Conservation (phyloP, 2,888 invertebrate genomes). For the Hypena proboscidalis region DNA sequence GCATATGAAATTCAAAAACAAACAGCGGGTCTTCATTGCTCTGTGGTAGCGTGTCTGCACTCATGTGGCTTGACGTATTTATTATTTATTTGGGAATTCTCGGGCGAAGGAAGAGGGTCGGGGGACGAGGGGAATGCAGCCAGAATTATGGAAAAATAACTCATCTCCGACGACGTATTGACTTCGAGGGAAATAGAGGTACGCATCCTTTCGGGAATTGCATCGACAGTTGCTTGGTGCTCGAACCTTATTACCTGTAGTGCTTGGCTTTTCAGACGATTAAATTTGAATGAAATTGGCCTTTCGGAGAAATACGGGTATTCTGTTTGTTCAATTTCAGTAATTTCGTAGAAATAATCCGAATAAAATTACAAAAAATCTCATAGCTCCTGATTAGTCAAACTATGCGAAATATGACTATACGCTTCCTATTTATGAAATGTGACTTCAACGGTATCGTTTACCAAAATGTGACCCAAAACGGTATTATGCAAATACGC, state of each 20-base stretch:
- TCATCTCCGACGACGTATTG: constrained; percentile 81
- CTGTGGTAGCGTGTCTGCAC: constrained; percentile 41
- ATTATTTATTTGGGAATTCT: constrained; percentile 84
- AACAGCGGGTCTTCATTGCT: constrained; percentile 53
- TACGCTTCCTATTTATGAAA: too few species aligned
- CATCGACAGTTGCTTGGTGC: constrained; percentile 51
- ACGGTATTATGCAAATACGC: too few species aligned
- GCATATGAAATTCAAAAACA: constrained; percentile 67
- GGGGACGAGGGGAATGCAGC: constrained; percentile 50
- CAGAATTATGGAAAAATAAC: constrained; percentile 82
- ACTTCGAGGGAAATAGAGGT: constrained; percentile 70
- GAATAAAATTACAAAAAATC: too few species aligned
- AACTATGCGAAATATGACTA: too few species aligned
- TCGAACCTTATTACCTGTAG: constrained; percentile 40
- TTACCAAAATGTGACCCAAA: too few species aligned
- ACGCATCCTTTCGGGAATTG: constrained; percentile 73
- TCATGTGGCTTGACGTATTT: constrained; percentile 70
- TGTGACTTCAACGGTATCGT: too few species aligned
- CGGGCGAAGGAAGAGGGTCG: too few species aligned
- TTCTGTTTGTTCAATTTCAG: too few species aligned
- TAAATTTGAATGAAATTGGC: neutral
- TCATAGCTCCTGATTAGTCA: too few species aligned
- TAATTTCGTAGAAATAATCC: too few species aligned
- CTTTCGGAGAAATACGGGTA: neutral
- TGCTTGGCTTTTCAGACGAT: constrained; percentile 21